These are phyloP conservation scores for Agonum fuliginosum DNA, from an alignment of 2,888 invertebrate genomes.

Conservation along the genomic window DNA sequence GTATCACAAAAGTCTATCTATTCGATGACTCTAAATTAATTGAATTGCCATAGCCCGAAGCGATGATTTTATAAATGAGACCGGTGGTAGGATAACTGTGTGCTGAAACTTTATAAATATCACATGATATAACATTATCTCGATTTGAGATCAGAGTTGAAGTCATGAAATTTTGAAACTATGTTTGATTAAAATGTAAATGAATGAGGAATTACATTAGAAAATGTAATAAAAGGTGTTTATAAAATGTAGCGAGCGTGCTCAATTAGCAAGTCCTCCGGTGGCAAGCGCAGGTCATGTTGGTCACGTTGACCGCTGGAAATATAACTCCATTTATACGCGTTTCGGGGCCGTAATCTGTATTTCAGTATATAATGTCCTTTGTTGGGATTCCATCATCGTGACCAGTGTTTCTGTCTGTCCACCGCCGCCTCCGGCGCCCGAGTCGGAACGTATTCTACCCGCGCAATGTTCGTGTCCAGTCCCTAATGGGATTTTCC, in stretches of 20 bases:
- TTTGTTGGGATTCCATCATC: slow-evolving; percentile 60
- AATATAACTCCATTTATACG: slow-evolving; percentile 59
- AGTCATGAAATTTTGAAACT: no score
- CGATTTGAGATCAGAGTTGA: neutral
- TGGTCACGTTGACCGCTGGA: slow-evolving; percentile 41
- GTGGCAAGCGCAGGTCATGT: slow-evolving; percentile 15
- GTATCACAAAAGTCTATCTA: slow-evolving; percentile 28
- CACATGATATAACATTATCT: neutral
- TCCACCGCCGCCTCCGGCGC: slow-evolving; percentile 35
- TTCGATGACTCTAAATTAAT: slow-evolving; percentile 29
- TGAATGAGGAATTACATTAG: no score
- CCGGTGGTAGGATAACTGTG: slow-evolving; percentile 1
- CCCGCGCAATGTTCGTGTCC: slow-evolving; percentile 63
- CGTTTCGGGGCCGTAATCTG: slow-evolving; percentile 58
- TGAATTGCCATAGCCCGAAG: slow-evolving; percentile 26
- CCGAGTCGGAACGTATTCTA: slow-evolving; percentile 53
- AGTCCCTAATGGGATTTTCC: slow-evolving; percentile 67
- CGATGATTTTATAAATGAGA: slow-evolving; percentile 20
- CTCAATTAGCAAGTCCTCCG: neutral
- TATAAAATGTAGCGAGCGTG: neutral
- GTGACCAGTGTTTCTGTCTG: slow-evolving; percentile 58
- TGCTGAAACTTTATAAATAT: slow-evolving; percentile 37
- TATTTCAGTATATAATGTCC: slow-evolving; percentile 60
- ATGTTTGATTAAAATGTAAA: slow-evolving; percentile 2
- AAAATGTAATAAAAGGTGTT: slow-evolving; percentile 12